These are phyloP conservation scores for Beaufortia kweichowensis DNA, from an alignment of 2,113 vertebrate genomes.

Conservation along the genomic window DNA sequence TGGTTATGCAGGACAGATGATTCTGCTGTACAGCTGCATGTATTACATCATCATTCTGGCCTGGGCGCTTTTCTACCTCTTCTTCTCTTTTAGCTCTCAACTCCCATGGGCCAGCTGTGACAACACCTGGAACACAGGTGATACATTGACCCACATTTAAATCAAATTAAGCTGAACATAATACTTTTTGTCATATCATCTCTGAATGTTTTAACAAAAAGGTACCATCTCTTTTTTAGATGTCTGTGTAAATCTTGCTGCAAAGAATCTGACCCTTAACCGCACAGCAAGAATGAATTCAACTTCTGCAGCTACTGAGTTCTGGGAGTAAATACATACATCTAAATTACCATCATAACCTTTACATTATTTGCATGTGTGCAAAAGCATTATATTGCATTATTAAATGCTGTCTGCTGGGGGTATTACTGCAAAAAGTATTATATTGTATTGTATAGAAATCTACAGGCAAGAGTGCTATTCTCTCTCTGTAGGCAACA, in stretches of 20 bases:
- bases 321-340: slow-evolving; percentile 70
- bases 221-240: slow-evolving; percentile 52
- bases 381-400: no score
- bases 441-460: no score
- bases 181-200: background rate
- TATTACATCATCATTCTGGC: slow-evolving; percentile 88
- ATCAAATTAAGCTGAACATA: background rate
- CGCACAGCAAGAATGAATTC: slow-evolving; percentile 55
- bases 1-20: slow-evolving; percentile 83
- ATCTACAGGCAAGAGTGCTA: slow-evolving; percentile 82
- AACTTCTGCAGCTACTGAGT: slow-evolving; percentile 68
- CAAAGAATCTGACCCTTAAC: slow-evolving; percentile 48
- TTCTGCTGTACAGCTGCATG: slow-evolving; percentile 79
- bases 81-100: slow-evolving; percentile 83
- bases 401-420: no score
- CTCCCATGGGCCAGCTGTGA: slow-evolving; percentile 86
- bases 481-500: slow-evolving; percentile 83
- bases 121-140: slow-evolving; percentile 89
- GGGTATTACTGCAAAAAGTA: no score
- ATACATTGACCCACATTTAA: background rate
- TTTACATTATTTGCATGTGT: background rate
- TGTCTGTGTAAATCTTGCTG: slow-evolving; percentile 60
- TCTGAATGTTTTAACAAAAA: background rate
- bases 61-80: slow-evolving; percentile 88
- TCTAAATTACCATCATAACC: background rate